Base-by-base conservation (phyloP, 2,113 vertebrate genomes). In the Passerina amoena region DNA sequence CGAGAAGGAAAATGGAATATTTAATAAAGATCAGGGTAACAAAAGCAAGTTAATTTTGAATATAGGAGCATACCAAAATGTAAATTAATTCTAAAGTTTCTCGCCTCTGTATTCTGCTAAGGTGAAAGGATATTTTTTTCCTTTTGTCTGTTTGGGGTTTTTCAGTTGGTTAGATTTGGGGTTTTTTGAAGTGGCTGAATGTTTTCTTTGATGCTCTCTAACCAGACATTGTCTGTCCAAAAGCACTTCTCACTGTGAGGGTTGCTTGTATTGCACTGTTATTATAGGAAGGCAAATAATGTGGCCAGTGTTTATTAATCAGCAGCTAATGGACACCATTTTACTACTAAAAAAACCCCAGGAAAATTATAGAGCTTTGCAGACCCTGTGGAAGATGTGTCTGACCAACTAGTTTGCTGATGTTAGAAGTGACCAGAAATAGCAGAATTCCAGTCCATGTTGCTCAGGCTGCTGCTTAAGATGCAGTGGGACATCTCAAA, bases 1-100 rank as follows among this genome's bases (percentile, higher is more conserved):
- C 14, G 51, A 91, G 86, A 97, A 97, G 88, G 91, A 95, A 97
- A 97, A 92, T 95, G 56, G 93, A 97, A 96, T 98, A 95, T 97
- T 97, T 97, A 97, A 97, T 97, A 92, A 97, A 92, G 80, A 98
- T 72, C 73, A 61, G 66, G 48, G 60, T 94, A 96, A 50, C 78
- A 97, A 97, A 94, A 89, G 70, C 86, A 95, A 93, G 94, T 96
- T 96, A 84, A 95, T 97, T 94, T 96, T 96, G 94, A 95, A 94
- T 96, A 96, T 97, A 96, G 92, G 91, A 90, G 60, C 22, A 11
- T 93, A 96, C 90, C 95, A 76, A 95, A 97, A 98, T 97, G 87
- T 66, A 98, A 96, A 97, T 95, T 79, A 96, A 96, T 96, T 95
- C 79, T 86, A 21, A 97, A 95, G 59, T 95, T 72, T 97, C 71